Evolutionary conservation across 2,888 invertebrate species (phyloP).

Genomic region (Drosophila borealis): DNA sequence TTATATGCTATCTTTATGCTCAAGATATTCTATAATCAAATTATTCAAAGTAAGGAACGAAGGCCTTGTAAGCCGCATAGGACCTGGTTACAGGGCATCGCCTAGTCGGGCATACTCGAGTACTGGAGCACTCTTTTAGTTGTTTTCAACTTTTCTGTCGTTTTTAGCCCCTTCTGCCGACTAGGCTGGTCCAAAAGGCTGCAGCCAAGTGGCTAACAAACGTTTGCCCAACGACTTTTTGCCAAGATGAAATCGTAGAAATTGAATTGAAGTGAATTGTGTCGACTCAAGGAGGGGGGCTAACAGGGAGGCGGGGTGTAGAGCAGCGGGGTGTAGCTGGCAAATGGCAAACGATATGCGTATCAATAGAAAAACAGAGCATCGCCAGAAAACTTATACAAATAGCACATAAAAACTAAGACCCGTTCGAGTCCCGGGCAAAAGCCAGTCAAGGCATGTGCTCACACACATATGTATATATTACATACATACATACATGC

Average conservation of each 20-base stretch:
- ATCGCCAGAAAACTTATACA: slow-evolving; percentile 73
- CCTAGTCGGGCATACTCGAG: background rate
- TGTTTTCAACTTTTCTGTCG: slow-evolving; percentile 16
- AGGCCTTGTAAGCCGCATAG: too few species aligned
- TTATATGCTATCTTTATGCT: too few species aligned
- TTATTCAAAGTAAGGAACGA: too few species aligned
- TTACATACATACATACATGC: background rate
- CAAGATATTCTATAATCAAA: too few species aligned
- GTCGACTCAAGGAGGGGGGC: slow-evolving; percentile 29
- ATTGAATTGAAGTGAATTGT: slow-evolving; percentile 75
- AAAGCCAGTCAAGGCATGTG: slow-evolving; percentile 36
- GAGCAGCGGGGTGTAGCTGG: slow-evolving; percentile 9
- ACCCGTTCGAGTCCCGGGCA: slow-evolving; percentile 24
- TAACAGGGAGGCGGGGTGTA: background rate
- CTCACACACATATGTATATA: slow-evolving; percentile 7
- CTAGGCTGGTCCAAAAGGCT: slow-evolving; percentile 39
- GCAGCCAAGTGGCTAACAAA: slow-evolving; percentile 59
- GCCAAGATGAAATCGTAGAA: slow-evolving; percentile 77
- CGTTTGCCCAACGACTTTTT: slow-evolving; percentile 62
- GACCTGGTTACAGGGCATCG: background rate
- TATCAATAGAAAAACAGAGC: slow-evolving; percentile 70
- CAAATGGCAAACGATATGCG: slow-evolving; percentile 78
- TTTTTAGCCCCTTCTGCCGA: slow-evolving; percentile 11
- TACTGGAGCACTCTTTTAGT: background rate
- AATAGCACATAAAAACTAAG: slow-evolving; percentile 65